These are phyloP conservation scores for Bryconaethiops microstoma DNA, from an alignment of 2,797 vertebrate species.

Conservation along the genomic window DNA sequence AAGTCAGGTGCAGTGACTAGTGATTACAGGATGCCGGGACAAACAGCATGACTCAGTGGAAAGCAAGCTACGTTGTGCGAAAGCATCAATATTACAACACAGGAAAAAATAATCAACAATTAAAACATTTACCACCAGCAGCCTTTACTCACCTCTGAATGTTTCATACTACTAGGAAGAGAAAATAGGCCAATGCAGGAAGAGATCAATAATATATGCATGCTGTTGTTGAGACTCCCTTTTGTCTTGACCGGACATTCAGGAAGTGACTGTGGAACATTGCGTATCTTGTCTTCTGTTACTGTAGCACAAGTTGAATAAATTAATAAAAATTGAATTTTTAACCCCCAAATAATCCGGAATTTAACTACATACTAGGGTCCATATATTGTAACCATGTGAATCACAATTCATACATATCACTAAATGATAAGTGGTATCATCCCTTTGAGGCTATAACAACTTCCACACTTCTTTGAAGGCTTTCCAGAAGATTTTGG, in stretches of 20 bases:
- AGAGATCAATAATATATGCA: not conserved
- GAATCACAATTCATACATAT: too few relatives aligned
- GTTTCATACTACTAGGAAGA: slow-evolving; percentile 10
- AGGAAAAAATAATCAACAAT: not conserved
- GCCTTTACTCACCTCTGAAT: not conserved
- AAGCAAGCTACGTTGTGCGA: not conserved
- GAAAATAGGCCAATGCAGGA: not conserved
- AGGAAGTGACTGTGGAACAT: not conserved
- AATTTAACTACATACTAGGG: too few relatives aligned
- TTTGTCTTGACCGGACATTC: not conserved
- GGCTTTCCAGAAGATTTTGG: too few relatives aligned
- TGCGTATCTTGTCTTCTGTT: not conserved
- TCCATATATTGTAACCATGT: too few relatives aligned
- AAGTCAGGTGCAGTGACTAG: not conserved
- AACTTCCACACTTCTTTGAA: too few relatives aligned
- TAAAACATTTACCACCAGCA: not conserved
- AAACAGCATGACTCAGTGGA: not conserved
- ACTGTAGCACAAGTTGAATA: not conserved
- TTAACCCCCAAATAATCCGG: not conserved
- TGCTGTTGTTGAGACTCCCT: not conserved
- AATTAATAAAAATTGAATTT: not conserved
- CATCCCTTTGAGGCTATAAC: too few relatives aligned
- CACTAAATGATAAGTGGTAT: too few relatives aligned
- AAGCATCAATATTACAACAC: slow-evolving; percentile 5
- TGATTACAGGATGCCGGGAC: not conserved